Evolutionary conservation across 2,113 vertebrate genomes (phyloP).

Genomic region (Pongo pygmaeus): DNA sequence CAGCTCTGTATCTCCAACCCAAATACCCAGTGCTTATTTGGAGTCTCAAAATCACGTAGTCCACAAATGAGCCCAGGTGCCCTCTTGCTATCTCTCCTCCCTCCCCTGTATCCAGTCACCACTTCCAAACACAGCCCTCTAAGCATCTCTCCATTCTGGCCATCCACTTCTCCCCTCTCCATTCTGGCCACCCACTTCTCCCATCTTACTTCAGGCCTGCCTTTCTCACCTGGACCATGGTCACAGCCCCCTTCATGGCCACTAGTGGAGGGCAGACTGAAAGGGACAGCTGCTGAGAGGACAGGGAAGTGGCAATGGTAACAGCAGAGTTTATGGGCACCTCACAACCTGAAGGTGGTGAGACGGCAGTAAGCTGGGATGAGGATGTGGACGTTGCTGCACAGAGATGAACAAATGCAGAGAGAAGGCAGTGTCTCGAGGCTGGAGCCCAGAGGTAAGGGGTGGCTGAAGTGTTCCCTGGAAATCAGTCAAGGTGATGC

Average conservation of each 20-base stretch:
- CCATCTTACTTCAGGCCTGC: neutral
- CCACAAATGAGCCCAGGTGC: neutral
- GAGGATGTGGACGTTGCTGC: neutral
- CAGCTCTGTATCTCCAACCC: neutral
- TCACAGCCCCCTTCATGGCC: neutral
- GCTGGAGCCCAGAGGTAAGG: neutral
- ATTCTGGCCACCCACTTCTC: neutral
- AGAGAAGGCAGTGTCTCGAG: too few species aligned
- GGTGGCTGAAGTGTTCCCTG: neutral
- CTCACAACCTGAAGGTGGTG: neutral
- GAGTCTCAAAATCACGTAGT: neutral
- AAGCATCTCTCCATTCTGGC: neutral
- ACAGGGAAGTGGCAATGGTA: neutral
- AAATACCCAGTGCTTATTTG: neutral
- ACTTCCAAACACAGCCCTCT: neutral
- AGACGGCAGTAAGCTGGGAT: too few species aligned
- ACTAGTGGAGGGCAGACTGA: neutral
- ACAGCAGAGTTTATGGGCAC: too few species aligned
- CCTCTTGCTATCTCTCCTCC: neutral
- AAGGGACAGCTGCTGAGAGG: neutral
- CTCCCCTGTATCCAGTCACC: neutral
- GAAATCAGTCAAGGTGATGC: neutral
- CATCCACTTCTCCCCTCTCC: neutral
- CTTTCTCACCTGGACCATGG: neutral
- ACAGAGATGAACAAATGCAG: neutral